These are phyloP conservation scores for Eremobia ochroleuca DNA, from an alignment of 2,888 invertebrate species.

Conservation along the genomic window DNA sequence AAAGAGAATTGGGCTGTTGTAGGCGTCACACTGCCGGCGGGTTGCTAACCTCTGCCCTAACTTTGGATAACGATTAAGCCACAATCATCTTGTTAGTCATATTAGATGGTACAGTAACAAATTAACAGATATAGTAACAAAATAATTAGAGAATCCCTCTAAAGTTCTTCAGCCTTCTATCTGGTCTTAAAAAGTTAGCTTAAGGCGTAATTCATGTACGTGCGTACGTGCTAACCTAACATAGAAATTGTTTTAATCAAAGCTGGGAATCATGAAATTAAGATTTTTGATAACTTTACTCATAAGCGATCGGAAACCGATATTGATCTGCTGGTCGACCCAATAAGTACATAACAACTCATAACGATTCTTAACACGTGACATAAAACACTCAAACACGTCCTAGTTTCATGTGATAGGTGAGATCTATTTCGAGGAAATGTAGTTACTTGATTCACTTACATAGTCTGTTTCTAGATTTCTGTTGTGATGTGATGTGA, in stretches of 20 bases:
- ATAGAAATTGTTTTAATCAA: neutral
- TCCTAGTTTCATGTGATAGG: constrained; percentile 37
- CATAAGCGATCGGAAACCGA: neutral
- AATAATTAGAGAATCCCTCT: neutral
- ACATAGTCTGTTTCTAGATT: constrained; percentile 54
- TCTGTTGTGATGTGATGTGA: constrained; percentile 58
- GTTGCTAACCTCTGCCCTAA: constrained; percentile 34
- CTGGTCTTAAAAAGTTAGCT: neutral
- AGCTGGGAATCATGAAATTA: neutral
- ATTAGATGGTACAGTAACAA: constrained; percentile 20
- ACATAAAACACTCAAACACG: constrained; percentile 17
- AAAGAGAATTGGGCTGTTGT: constrained; percentile 51
- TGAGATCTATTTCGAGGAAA: constrained; percentile 60
- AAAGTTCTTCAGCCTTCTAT: neutral
- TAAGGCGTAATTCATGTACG: neutral
- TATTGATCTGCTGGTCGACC: constrained; percentile 15
- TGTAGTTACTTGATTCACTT: constrained; percentile 47
- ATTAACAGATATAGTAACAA: neutral
- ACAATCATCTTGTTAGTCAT: constrained; percentile 19
- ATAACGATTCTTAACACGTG: constrained; percentile 8
- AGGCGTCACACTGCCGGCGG: constrained; percentile 20
- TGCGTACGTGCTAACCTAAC: neutral
- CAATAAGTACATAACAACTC: neutral
- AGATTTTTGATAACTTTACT: neutral
- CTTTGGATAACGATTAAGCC: constrained; percentile 30